Conservation (phyloP, 2,888 invertebrate species). For the Melinopterus prodromus region DNA sequence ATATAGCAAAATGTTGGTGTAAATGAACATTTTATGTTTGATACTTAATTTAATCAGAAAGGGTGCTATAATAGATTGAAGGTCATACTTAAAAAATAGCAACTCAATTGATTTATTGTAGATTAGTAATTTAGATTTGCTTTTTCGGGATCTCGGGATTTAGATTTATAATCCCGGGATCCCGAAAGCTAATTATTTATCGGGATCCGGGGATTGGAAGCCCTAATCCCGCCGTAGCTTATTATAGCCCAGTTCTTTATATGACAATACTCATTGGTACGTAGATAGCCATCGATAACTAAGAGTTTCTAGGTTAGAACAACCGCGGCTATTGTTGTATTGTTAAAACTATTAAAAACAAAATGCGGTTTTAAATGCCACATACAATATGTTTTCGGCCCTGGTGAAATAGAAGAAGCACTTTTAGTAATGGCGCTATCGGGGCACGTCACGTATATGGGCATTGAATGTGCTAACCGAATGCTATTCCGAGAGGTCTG, state of each 20-base stretch:
- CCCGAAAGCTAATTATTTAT: no score
- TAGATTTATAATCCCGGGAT: no score
- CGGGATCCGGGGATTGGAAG: no score
- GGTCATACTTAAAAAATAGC: no score
- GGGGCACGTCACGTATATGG: background rate
- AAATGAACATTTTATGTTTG: no score
- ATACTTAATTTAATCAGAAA: no score
- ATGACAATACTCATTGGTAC: background rate
- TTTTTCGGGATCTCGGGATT: no score
- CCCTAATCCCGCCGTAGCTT: no score
- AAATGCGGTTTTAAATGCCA: background rate
- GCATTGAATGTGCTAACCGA: background rate
- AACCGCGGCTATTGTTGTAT: background rate
- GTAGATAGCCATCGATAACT: background rate
- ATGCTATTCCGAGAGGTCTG: background rate
- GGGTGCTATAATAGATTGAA: no score
- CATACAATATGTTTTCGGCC: background rate
- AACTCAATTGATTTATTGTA: no score
- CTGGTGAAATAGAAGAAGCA: background rate
- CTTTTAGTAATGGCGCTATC: background rate
- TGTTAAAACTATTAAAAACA: background rate
- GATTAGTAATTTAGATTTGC: no score
- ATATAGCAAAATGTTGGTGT: no score
- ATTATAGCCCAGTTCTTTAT: background rate
- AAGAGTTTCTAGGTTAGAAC: background rate